Conservation (phyloP, 2,888 invertebrate genomes). For the Oligia strigilis region DNA sequence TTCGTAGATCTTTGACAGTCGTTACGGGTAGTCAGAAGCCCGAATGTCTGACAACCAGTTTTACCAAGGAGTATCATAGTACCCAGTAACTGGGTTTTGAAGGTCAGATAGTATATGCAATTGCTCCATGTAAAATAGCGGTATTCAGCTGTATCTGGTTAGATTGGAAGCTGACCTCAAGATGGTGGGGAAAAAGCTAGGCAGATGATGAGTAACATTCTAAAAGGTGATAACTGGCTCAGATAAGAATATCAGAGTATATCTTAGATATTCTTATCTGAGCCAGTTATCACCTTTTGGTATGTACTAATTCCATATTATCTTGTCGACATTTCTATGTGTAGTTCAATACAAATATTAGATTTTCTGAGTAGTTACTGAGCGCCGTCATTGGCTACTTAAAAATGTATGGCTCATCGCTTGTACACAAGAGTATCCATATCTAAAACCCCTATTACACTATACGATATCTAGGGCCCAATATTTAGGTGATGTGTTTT, state of each 20-base stretch:
- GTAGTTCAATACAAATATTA: conserved; percentile 10
- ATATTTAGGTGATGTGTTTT: too few species aligned
- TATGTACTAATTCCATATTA: conserved; percentile 1
- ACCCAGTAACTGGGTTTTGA: too few species aligned
- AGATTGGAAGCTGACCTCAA: too few species aligned
- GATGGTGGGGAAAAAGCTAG: too few species aligned
- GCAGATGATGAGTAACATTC: not conserved
- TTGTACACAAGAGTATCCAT: not conserved
- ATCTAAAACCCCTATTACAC: not conserved
- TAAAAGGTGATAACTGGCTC: not conserved
- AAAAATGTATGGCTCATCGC: conserved; percentile 1
- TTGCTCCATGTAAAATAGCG: too few species aligned
- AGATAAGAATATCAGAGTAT: not conserved
- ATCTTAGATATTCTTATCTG: not conserved
- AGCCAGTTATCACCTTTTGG: not conserved
- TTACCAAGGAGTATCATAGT: too few species aligned
- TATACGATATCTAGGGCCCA: too few species aligned
- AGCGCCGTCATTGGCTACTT: conserved; percentile 18
- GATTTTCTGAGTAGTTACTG: conserved; percentile 11
- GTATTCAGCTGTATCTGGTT: too few species aligned
- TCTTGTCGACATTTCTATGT: conserved; percentile 8
- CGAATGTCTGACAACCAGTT: too few species aligned
- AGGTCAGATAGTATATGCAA: too few species aligned
- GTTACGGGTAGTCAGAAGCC: too few species aligned
- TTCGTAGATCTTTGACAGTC: too few species aligned